Percentiles rank a stretch among this genome's conserved stretches.
Conservation (phyloP, 1,140 invertebrate species). For the Macrosteles quadrilineatus region DNA sequence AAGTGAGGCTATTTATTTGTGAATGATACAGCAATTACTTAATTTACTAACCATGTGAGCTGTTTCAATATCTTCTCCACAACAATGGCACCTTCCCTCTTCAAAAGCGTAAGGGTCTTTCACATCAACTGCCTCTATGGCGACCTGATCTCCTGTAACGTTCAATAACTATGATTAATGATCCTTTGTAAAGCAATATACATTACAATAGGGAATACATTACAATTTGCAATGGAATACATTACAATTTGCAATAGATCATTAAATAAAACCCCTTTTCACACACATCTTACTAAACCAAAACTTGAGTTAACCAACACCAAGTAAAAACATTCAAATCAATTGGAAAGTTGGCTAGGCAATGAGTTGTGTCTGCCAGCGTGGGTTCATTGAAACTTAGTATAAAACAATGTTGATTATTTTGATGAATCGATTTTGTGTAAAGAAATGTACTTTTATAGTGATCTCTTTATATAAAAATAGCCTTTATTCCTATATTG, state of each 20-base stretch:
- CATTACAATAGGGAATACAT: not conserved
- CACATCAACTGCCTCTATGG: slow-evolving; percentile 2
- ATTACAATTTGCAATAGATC: not conserved
- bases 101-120: slow-evolving; percentile 20
- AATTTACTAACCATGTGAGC: slow-evolving; percentile 55
- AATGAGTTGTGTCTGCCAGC: too few species aligned
- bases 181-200: not conserved
- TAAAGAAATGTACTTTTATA: too few species aligned
- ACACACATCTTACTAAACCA: too few species aligned
- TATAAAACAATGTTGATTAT: too few species aligned
- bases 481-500: too few species aligned
- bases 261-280: not conserved
- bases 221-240: not conserved
- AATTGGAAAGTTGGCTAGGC: too few species aligned
- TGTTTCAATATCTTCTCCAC: slow-evolving; percentile 55
- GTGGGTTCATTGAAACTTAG: too few species aligned
- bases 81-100: slow-evolving; percentile 50
- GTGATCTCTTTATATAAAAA: too few species aligned
- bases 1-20: too few species aligned
- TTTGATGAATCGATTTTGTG: too few species aligned
- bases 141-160: not conserved
- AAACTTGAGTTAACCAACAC: not conserved
- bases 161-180: not conserved
- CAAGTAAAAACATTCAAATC: not conserved
- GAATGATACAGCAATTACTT: too few species aligned